phyloP scores from a whole-genome alignment of 2,113 vertebrate genomes.

The Asarcornis scutulata region DNA sequence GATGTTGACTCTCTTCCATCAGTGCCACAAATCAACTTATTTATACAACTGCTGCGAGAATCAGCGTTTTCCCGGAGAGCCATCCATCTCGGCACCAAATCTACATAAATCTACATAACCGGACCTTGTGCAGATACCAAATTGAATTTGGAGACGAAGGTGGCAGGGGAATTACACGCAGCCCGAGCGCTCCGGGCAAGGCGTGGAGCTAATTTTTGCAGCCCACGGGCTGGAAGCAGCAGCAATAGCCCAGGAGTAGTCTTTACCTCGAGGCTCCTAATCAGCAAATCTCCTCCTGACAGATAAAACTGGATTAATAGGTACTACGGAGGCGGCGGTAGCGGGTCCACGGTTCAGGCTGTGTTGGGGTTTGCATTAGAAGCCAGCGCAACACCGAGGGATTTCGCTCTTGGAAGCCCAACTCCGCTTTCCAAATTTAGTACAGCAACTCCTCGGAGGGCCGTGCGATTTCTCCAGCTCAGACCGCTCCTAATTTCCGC shows the following conservation, averaged over 20 bases:
- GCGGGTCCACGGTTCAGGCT: not conserved
- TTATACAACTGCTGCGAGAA: not conserved
- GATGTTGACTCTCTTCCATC: not conserved
- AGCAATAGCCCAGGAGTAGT: not conserved
- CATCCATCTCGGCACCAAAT: conserved; percentile 14
- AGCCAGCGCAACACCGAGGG: not conserved
- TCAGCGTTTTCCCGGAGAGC: not conserved
- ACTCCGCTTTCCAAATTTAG: not conserved
- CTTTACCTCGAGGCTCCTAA: conserved; percentile 53
- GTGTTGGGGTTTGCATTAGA: not conserved
- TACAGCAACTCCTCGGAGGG: not conserved
- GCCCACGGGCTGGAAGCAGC: conserved; percentile 37
- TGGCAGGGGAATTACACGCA: not conserved
- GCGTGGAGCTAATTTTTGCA: conserved; percentile 44
- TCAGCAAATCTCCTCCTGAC: conserved; percentile 55
- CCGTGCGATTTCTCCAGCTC: not conserved
- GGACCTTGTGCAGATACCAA: not conserved
- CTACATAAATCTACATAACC: conserved; percentile 46
- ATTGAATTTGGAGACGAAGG: not conserved
- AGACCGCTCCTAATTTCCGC: not conserved
- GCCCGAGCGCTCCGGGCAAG: conserved; percentile 19
- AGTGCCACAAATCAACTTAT: not conserved
- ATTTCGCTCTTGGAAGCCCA: not conserved
- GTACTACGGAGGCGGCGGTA: not conserved
- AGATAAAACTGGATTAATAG: conserved; percentile 55